A percentile compares a stretch with the other conserved stretches of the same genome.
phyloP scores from a whole-genome alignment of 2,888 invertebrate genomes.

The Coecobrya sp. region DNA sequence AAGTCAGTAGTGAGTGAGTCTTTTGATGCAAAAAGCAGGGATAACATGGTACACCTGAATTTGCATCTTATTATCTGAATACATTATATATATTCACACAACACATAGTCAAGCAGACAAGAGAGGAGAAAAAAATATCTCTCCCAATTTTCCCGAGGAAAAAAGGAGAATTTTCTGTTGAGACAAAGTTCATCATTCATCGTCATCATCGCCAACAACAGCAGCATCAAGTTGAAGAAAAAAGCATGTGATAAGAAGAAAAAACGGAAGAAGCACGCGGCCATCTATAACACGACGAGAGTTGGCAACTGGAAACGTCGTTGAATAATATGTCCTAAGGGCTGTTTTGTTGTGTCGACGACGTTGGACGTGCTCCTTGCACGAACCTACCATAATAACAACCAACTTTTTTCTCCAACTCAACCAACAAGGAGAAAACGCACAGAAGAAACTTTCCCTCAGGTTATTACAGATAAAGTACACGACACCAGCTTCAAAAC shows the following conservation, averaged over 20 bases:
- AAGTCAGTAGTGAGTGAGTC: not conserved
- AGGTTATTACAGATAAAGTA: not conserved
- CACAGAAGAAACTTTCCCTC: not conserved
- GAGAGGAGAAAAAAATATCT: not conserved
- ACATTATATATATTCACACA: not conserved
- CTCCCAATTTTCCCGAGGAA: not conserved
- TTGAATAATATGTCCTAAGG: slow-evolving; percentile 16
- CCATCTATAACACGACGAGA: not conserved
- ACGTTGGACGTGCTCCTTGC: not conserved
- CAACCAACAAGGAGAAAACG: not conserved
- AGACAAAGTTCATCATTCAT: slow-evolving; percentile 19
- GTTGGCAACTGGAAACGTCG: not conserved
- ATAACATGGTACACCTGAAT: slow-evolving; percentile 57
- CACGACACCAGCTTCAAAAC: not conserved
- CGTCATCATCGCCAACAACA: not conserved
- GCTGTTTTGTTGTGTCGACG: slow-evolving; percentile 20
- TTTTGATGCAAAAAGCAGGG: not conserved
- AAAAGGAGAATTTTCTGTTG: not conserved
- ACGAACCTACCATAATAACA: not conserved
- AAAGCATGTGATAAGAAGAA: not conserved
- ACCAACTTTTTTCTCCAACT: not conserved
- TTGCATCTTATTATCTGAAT: slow-evolving; percentile 50
- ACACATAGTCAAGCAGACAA: not conserved
- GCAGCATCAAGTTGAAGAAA: not conserved
- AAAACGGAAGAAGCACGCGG: too few species aligned